These are phyloP conservation scores for Struthidea cinerea DNA, from an alignment of 2,113 vertebrate species.

Conservation along the genomic window DNA sequence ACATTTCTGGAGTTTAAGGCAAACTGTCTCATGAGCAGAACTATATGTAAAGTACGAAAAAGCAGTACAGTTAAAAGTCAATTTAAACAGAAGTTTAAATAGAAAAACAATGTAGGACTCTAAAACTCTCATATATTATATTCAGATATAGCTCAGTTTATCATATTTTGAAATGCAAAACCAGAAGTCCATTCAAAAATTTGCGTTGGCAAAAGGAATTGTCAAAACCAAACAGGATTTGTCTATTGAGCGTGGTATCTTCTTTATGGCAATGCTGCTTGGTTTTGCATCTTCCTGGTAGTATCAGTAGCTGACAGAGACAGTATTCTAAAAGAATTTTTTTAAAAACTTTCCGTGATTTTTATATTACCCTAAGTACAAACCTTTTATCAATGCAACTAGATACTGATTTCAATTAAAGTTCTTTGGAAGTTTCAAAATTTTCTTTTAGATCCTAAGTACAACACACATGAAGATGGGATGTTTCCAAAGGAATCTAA, in stretches of 20 bases:
- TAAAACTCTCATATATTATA: background rate
- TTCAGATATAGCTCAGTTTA: background rate
- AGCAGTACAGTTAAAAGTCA: background rate
- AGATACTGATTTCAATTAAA: background rate
- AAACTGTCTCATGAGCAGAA: background rate
- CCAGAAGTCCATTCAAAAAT: background rate
- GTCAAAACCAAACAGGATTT: background rate
- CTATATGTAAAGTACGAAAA: background rate
- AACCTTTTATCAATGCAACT: background rate
- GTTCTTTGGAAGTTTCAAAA: background rate
- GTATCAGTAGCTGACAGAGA: background rate
- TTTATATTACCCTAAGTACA: background rate
- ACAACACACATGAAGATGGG: fast-evolving
- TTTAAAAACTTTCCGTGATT: fast-evolving
- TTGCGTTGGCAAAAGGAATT: background rate
- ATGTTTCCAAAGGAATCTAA: background rate
- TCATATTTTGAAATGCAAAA: background rate
- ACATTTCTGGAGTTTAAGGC: background rate
- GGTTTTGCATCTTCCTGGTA: background rate
- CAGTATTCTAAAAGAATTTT: background rate
- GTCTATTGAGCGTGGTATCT: background rate
- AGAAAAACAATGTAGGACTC: background rate
- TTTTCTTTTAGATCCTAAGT: background rate
- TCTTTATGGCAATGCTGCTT: background rate
- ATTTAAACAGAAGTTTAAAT: background rate